phyloP scores from a whole-genome alignment of 2,113 vertebrate species.

The Peromyscus polionotus region DNA sequence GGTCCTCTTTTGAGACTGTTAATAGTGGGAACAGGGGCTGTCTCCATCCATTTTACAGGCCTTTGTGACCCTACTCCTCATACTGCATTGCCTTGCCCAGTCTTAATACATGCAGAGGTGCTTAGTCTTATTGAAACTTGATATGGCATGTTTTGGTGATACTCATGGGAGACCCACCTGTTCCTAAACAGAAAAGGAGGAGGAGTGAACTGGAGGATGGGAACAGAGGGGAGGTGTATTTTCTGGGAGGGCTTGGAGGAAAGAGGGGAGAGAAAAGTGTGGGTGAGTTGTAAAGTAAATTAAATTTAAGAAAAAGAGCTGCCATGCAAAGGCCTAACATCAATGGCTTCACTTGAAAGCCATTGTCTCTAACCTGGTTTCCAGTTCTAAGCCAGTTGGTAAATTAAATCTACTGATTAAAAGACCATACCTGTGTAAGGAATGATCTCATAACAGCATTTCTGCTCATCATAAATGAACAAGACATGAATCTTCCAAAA shows the following conservation, averaged over 20 bases:
- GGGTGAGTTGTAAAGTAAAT: neutral
- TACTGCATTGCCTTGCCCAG: neutral
- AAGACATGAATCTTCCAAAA: neutral
- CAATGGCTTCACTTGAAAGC: neutral
- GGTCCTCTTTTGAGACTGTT: neutral
- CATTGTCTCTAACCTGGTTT: neutral
- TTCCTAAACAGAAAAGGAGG: neutral
- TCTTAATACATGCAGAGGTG: neutral
- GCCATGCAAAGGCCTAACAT: neutral
- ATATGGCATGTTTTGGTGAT: neutral
- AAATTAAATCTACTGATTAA: neutral
- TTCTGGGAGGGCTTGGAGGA: no score
- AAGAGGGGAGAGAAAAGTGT: neutral
- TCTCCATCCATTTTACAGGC: neutral
- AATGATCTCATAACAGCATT: neutral
- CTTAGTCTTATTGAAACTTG: neutral
- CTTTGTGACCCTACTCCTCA: neutral
- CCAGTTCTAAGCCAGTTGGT: neutral
- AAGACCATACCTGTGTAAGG: neutral
- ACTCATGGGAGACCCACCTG: neutral
- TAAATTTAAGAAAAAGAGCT: neutral
- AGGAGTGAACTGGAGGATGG: neutral
- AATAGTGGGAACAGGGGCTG: neutral
- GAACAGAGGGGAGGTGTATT: neutral
- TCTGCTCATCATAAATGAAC: neutral